Evolutionary conservation across 2,797 vertebrate genomes (phyloP), one percentile per base, ranked within the genome.

Genomic region (Fistularia commersonii): DNA sequence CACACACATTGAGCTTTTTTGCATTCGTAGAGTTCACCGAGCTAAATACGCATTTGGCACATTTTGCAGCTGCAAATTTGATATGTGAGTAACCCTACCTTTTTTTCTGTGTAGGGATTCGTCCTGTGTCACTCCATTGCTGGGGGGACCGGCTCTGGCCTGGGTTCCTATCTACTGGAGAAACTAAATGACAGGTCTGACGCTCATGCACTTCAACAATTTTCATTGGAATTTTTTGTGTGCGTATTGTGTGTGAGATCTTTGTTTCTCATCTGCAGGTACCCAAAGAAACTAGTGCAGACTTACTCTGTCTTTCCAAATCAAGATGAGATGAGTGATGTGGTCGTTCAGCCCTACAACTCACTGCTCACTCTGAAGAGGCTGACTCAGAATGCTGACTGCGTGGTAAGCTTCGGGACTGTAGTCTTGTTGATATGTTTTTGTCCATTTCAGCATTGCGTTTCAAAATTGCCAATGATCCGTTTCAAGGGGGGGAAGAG

Each of bases 321-420:
- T 87, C 96, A 98, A 85, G 94, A 99, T 2, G 97, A 99, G 86
- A 98, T 99, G 97, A 99, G 97, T 0, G 97, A 99, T 1, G 94
- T 99, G 44, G 97, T 99, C 0, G 95, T 99, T 15, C 97, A 99
- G 82, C 97, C 96, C 0, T 99, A 97, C 84, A 99, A 99, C 89
- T 99, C 97, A 0, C 89, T 98, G 54, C 91, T 99, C 58, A 99
- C 97, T 0, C 88, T 99, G 57, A 99, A 98, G 86, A 90, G 97
- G 74, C 91, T 99, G 81, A 99, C 95, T 5, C 97, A 98, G 89
- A 99, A 98, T 0, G 96, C 95, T 3, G 95, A 98, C 85, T 99
- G 97, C 2, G 96, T 99, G 93, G 96, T 98, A 83, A 83, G 87
- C 53, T 8, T 33, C 15, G 6, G 40, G 31, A 11, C 41, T 41